phyloP scores from a whole-genome alignment of 2,888 invertebrate genomes.

The Drosophila phalerata region DNA sequence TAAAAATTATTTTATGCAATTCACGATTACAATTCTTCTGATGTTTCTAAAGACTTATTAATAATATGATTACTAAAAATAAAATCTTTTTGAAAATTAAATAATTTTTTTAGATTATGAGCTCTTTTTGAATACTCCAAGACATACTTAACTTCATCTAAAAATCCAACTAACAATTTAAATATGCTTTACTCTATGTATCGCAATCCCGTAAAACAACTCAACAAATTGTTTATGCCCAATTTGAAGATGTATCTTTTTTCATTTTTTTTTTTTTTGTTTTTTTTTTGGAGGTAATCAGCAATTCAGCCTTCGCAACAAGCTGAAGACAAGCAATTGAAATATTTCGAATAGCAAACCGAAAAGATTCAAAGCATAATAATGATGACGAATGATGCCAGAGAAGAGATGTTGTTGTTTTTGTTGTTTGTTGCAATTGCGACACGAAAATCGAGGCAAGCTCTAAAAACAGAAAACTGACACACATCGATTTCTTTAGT shows the following conservation, averaged over 20 bases:
- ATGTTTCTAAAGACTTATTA: too few species aligned
- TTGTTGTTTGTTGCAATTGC: slow-evolving; percentile 23
- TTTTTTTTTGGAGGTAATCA: slow-evolving; percentile 26
- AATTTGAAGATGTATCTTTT: slow-evolving; percentile 16
- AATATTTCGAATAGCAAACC: slow-evolving; percentile 19
- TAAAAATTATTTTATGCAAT: too few species aligned
- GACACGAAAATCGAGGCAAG: slow-evolving; percentile 19
- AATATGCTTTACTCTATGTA: slow-evolving; percentile 1
- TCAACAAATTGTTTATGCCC: slow-evolving; percentile 13
- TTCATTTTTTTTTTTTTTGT: neutral
- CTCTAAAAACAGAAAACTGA: slow-evolving; percentile 32
- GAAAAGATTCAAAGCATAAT: slow-evolving; percentile 14
- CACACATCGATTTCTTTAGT: slow-evolving; percentile 21
- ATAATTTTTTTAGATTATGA: too few species aligned
- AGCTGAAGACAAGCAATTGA: slow-evolving; percentile 24
- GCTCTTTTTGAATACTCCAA: neutral
- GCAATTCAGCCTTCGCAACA: slow-evolving; percentile 20
- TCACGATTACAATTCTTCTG: too few species aligned
- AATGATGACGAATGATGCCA: slow-evolving; percentile 19
- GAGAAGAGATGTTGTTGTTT: slow-evolving; percentile 2
- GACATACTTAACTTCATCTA: neutral
- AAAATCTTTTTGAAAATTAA: too few species aligned
- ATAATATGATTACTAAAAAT: too few species aligned
- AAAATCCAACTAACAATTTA: neutral
- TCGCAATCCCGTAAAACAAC: slow-evolving; percentile 15